Conservation (phyloP, 1,140 invertebrate genomes). For the Anastrepha ludens region DNA sequence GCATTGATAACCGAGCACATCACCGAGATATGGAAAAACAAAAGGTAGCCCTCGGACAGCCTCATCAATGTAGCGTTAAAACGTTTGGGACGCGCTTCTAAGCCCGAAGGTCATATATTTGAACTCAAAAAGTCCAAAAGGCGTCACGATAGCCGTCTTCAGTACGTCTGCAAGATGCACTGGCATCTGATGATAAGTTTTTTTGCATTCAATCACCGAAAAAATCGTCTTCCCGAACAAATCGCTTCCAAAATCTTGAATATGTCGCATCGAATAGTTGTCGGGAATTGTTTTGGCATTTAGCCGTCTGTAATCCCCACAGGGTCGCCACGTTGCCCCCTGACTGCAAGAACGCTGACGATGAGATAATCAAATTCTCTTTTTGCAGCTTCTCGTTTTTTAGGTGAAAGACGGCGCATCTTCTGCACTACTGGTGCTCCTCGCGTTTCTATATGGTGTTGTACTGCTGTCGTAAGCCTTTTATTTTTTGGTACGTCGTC, state of each 20-base stretch:
- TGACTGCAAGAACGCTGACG: conserved; percentile 47
- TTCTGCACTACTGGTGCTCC: too few species aligned
- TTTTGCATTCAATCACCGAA: conserved; percentile 74
- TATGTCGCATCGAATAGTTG: conserved; percentile 74
- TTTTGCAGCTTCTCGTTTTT: too few species aligned
- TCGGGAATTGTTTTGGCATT: conserved; percentile 72
- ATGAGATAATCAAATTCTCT: too few species aligned
- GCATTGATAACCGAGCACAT: conserved; percentile 74
- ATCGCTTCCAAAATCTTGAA: conserved; percentile 25
- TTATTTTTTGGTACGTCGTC: too few species aligned
- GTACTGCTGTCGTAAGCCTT: too few species aligned
- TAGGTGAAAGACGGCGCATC: too few species aligned
- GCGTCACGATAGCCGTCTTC: conserved; percentile 71
- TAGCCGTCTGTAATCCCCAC: conserved; percentile 74
- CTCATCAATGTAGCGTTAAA: conserved; percentile 75
- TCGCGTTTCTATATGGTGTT: too few species aligned
- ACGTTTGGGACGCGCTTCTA: conserved; percentile 71
- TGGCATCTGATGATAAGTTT: conserved; percentile 76
- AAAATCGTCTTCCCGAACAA: conserved; percentile 69
- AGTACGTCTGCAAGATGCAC: conserved; percentile 64
- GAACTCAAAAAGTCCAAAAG: conserved; percentile 73
- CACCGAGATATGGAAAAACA: conserved; percentile 73
- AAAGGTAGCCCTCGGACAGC: conserved; percentile 70
- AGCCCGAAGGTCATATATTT: conserved; percentile 71
- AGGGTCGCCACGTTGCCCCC: conserved; percentile 64